A percentile compares a stretch with the other conserved stretches of the same genome.
phyloP scores from a whole-genome alignment of 2,888 invertebrate species.

The Deroplatys truncata region DNA sequence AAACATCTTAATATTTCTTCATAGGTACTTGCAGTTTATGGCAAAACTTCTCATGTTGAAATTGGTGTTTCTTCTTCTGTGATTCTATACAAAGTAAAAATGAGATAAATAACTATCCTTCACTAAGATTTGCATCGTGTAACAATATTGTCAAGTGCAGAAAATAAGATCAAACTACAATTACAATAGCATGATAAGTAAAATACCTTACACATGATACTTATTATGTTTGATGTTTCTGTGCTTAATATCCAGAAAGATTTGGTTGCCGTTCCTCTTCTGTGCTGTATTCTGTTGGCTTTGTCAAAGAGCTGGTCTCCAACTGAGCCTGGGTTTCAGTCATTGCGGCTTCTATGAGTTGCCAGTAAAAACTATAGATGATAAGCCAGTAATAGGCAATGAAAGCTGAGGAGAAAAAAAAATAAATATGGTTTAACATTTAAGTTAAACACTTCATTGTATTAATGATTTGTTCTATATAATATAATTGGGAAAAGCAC shows the following conservation, averaged over 20 bases:
- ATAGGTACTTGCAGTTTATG: background rate
- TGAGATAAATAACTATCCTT: background rate
- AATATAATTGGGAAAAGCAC: too few relatives aligned
- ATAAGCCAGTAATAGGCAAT: background rate
- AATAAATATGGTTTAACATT: background rate
- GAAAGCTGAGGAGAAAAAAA: background rate
- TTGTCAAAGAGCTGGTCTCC: background rate
- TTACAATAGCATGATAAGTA: background rate
- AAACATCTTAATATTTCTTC: background rate
- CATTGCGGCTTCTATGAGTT: slow-evolving; percentile 8
- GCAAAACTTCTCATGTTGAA: background rate
- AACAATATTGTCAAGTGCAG: background rate
- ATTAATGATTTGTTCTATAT: too few relatives aligned
- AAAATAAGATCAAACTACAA: background rate
- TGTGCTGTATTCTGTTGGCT: background rate
- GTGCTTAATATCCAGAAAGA: background rate
- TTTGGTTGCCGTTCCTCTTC: background rate
- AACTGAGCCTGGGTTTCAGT: slow-evolving; percentile 12
- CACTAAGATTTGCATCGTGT: background rate
- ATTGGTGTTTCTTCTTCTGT: background rate
- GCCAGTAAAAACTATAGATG: slow-evolving; percentile 9
- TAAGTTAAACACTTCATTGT: too few relatives aligned
- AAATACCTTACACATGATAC: background rate
- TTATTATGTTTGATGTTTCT: background rate
- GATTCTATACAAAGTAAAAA: background rate